Base-by-base conservation (phyloP, 2,888 invertebrate genomes). In the Boloria euphrosyne region DNA sequence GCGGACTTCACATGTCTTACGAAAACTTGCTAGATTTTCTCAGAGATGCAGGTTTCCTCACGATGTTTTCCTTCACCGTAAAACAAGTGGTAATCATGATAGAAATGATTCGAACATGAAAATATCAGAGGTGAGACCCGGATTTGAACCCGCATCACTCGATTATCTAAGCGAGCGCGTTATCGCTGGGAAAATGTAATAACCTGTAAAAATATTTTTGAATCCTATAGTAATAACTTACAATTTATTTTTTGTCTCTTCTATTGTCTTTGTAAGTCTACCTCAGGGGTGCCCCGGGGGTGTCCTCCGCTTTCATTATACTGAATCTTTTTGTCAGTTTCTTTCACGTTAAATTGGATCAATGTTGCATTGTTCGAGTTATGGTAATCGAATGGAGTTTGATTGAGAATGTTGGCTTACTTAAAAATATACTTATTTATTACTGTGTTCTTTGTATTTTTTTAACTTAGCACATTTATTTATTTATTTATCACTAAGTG, bases 311-410 rank as follows among this genome's bases (percentile, higher is more conserved):
- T 87, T 89, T 86, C 86, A 84, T 83, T 86, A 84, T 84, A 67
- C 70, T 53, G 60, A 71, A 77, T 86, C 85, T 86, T 86, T 86
- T 85, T 86, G 87, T 85, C 84, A 84, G 81, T 84, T 86, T 86
- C 86, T 83, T 83, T 80, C 76, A 79, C 78, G 80, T 79, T 82
- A 84, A 88, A 88, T 88, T 87, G 86, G 83, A 88, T 88, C 87
- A 87, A 83, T 82, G 80, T 79, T 81, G 81, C 83, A 85, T 81
- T 83, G 83, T 86, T 83, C 78, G 78, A 73, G 80, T 81, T 84
- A 85, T 85, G 84, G 82, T 86, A 85, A 86, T 86, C 78, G 76
- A 75, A 73, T 73, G 73, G 78, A 80, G 82, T 85, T 84, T 83
- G 81, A 83, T 71, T 69, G 69, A 62, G 58, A 71, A 64, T 63